Conservation (phyloP, 1,140 invertebrate species). For the Agrilus planipennis region DNA sequence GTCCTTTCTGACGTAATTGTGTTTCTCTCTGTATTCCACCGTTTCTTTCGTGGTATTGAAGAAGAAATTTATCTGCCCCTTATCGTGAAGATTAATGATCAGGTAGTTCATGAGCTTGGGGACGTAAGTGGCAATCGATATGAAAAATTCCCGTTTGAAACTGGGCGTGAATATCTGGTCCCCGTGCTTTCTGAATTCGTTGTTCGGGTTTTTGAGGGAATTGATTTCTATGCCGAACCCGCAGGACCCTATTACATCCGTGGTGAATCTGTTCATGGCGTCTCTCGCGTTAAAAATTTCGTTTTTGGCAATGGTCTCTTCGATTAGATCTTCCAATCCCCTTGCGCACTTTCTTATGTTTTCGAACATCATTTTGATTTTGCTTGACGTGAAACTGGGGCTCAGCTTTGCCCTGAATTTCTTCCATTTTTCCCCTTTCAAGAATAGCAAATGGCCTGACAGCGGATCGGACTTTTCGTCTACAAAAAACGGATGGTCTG, state of each 20-base stretch:
- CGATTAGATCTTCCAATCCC: neutral
- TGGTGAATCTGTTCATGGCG: slow-evolving; percentile 36
- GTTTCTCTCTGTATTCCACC: neutral
- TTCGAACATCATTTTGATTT: slow-evolving; percentile 33
- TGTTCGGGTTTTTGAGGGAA: slow-evolving; percentile 37
- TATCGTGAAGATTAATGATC: no score
- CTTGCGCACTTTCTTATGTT: neutral
- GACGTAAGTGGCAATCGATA: no score
- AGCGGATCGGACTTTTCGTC: slow-evolving; percentile 11
- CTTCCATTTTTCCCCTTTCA: slow-evolving; percentile 35
- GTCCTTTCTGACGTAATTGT: slow-evolving; percentile 1
- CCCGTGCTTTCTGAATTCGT: slow-evolving; percentile 39
- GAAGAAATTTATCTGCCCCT: slow-evolving; percentile 1
- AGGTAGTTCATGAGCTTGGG: no score
- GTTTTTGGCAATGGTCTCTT: no score
- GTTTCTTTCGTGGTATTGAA: neutral
- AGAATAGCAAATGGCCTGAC: slow-evolving; percentile 33
- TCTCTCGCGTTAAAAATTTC: slow-evolving; percentile 37
- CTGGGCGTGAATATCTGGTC: neutral
- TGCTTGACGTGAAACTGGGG: slow-evolving; percentile 37
- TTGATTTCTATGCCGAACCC: slow-evolving; percentile 44
- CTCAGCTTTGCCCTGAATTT: slow-evolving; percentile 32
- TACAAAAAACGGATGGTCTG: slow-evolving; percentile 8
- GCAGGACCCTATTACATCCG: slow-evolving; percentile 41
- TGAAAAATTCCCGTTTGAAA: no score